Evolutionary conservation across 2,888 invertebrate species (phyloP), one percentile per base, ranked within the genome.

Genomic region (Seira sanloemensis): DNA sequence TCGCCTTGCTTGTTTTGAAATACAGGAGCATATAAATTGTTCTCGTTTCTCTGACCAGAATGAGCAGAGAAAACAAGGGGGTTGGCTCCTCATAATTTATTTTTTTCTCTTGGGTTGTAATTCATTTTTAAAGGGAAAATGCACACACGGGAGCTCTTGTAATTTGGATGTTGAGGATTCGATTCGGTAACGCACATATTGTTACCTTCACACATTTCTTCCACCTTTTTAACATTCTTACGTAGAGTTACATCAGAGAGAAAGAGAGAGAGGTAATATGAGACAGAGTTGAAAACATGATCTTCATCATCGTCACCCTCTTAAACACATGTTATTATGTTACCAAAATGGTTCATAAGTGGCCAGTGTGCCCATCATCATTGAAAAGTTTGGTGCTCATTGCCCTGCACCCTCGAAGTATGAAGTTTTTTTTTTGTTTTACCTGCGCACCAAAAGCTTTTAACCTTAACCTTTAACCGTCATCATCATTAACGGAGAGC

Each of bases 301-400:
- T 66, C 19, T 66, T 21, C 68, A 19, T 37, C 69, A 69, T 69
- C 69, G 7, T 23, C 37, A 24, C 27, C 37, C 27, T n/a, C 37
- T 69, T 27, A 79, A 79, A 79, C 67, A 73, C 67, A 79, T 67
- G 73, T 24, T 79, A 79, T 79, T 79, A 73, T 67, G 67, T 79
- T 79, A 73, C 79, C 67, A 73, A 69, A 69, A 37, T 37, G 37
- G 37, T 37, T 37, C 37, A 12, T 37, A 37, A 37, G 37, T 37
- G 37, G n/a, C n/a, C n/a, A n/a, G n/a, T n/a, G n/a, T n/a, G n/a
- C 37, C 37, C 37, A 7, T 4, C 37, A 7, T 37, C 37, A 37
- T 37, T 4, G 12, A 37, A 37, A 37, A 37, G 37, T 37, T 37
- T 7, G 37, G 37, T 37, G 37, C 37, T 12, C 37, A n/a, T n/a